phyloP scores from a whole-genome alignment of 1,140 invertebrate species.

The Lysiphlebus fabarum region DNA sequence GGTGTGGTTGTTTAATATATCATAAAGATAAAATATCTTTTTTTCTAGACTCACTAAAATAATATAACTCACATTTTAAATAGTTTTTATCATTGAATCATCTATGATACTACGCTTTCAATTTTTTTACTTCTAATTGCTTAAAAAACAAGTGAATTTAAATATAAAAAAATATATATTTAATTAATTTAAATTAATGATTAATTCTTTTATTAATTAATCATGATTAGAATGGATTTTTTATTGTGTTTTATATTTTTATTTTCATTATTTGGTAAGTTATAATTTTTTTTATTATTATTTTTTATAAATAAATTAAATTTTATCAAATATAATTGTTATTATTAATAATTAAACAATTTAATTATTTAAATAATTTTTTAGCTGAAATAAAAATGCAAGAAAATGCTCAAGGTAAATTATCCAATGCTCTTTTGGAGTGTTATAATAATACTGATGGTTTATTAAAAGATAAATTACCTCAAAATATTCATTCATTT shows the following conservation, averaged over 20 bases:
- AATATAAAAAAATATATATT: background rate
- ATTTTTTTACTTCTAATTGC: background rate
- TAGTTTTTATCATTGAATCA: background rate
- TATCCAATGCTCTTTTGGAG: conserved; percentile 62
- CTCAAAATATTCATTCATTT: conserved; percentile 66
- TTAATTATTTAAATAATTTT: too few relatives aligned
- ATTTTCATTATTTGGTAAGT: conserved; percentile 1
- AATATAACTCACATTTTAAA: conserved; percentile 8
- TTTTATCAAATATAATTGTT: too few relatives aligned
- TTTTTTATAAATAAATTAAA: too few relatives aligned
- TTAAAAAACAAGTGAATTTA: background rate
- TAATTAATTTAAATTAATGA: too few relatives aligned
- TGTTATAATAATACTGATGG: conserved; percentile 66
- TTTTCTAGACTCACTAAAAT: conserved; percentile 5
- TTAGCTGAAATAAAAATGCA: conserved; percentile 43
- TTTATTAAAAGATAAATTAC: conserved; percentile 63
- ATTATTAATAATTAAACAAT: conserved; percentile 14
- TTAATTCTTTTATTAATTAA: background rate
- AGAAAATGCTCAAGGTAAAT: conserved; percentile 59
- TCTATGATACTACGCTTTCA: too few relatives aligned
- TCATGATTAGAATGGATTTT: conserved; percentile 17
- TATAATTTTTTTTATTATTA: background rate
- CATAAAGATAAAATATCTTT: conserved; percentile 23
- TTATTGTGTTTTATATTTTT: conserved; percentile 19
- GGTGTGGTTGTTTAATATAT: conserved; percentile 40